A percentile compares a stretch with the other conserved stretches of the same genome.
Conservation (phyloP, 2,888 invertebrate genomes). For the Proisotoma minuta region DNA sequence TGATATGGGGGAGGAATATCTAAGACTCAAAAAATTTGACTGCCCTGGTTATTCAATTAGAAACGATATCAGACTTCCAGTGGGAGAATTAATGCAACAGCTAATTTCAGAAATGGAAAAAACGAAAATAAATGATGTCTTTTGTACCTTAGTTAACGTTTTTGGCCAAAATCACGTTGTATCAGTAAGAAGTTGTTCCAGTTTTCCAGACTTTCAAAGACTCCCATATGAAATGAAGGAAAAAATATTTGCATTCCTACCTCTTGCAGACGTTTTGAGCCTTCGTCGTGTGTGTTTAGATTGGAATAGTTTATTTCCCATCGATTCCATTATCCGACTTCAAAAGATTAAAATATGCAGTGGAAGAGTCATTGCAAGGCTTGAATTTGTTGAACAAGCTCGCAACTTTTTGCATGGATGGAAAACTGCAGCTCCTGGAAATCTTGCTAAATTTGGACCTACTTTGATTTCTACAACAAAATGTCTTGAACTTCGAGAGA, state of each 20-base stretch:
- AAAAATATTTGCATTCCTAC: not conserved
- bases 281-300: not conserved
- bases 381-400: not conserved
- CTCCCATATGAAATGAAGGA: not conserved
- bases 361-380: not conserved
- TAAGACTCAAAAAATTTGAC: not conserved
- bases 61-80: not conserved
- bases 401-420: not conserved
- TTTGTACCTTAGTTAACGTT: not conserved
- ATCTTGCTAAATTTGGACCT: not conserved
- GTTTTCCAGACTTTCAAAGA: not conserved
- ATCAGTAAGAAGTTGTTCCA: not conserved
- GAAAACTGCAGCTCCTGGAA: not conserved
- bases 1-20: not conserved
- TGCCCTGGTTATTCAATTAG: not conserved
- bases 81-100: not conserved
- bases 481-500: not conserved
- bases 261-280: not conserved
- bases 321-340: not conserved
- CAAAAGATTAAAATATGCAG: not conserved
- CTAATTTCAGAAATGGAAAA: not conserved
- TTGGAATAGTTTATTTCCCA: not conserved
- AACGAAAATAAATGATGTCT: not conserved
- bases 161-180: not conserved
- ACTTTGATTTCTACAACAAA: not conserved